Evolutionary conservation across 2,797 vertebrate species (phyloP).

Genomic region (Myoxocephalus aenaeus): DNA sequence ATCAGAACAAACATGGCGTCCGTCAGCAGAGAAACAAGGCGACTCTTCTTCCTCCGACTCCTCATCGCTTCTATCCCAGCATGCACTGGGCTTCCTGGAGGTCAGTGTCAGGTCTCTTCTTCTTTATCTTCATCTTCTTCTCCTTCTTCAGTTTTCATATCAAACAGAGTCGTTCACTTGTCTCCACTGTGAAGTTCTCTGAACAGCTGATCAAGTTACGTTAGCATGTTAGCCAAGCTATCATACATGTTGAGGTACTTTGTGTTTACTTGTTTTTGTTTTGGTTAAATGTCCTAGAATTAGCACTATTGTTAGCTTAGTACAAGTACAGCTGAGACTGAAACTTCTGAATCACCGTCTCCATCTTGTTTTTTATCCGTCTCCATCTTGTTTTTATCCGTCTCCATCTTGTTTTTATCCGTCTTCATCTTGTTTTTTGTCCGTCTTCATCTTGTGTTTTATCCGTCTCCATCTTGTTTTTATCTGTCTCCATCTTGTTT

Average conservation of each 20-base stretch:
- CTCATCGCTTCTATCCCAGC: conserved; percentile 64
- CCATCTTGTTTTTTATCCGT: too few relatives aligned
- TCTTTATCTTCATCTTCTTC: background rate
- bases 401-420: too few relatives aligned
- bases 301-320: background rate
- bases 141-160: background rate
- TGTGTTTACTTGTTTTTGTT: background rate
- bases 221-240: background rate
- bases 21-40: conserved; percentile 33
- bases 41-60: conserved; percentile 57
- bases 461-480: too few relatives aligned
- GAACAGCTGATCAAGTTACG: background rate
- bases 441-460: too few relatives aligned
- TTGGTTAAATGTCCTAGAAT: background rate
- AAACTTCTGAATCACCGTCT: background rate
- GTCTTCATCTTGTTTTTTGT: too few relatives aligned
- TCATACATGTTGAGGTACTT: background rate
- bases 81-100: conserved; percentile 73
- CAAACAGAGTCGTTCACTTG: background rate
- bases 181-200: background rate
- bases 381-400: too few relatives aligned
- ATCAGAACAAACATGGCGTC: conserved; percentile 79
- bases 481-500: too few relatives aligned
- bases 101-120: conserved; percentile 62
- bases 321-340: background rate